Evolutionary conservation across 2,113 vertebrate species (phyloP), one percentile per base, ranked within the genome.

Genomic region (Salvelinus alpinus): DNA sequence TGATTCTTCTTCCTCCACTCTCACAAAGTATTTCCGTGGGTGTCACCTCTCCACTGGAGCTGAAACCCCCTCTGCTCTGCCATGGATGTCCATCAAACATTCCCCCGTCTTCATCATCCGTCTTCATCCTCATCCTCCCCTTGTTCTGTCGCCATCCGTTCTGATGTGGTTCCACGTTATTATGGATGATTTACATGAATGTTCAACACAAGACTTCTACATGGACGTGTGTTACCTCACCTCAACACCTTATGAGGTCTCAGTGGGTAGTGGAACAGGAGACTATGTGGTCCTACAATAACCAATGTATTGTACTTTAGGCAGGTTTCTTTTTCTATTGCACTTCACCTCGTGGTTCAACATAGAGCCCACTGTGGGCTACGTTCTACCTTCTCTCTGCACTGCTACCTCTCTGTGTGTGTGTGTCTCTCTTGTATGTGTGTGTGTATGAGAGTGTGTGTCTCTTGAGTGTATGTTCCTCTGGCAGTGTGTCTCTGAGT

Each of bases 391-490:
- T 44, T 73, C 31, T 13, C 0, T 64, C 31, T 22, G 54, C 59
- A 62, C 59, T 62, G 2, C 20, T 16, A 22, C n/a, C n/a, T 62
- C 7, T 62, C 31, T 47, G 71, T 70, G 76, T 77, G 16, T 64
- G 68, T 66, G n/a, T 60, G 25, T 25, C 25, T 25, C 31, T 34
- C 31, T 34, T 34, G 31, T 34, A 5, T 34, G 24, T 69, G 48
- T 70, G 20, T 72, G 20, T 73, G 47, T 64, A 47, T 13, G 57
- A 5, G 68, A 0, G 68, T 14, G 68, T 48, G 47, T 71, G 22
- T 67, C n/a, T 77, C 60, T 57, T 57, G 62, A 18, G 27, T 60
- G 54, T 60, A 24, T 60, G 91, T 94, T 91, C 93, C 86, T 22
- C 34, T 14, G 93, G 91, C 90, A 44, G 38, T 44, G 38, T 44